phyloP scores from a whole-genome alignment of 2,113 vertebrate species.

The Hippopotamus amphibius region DNA sequence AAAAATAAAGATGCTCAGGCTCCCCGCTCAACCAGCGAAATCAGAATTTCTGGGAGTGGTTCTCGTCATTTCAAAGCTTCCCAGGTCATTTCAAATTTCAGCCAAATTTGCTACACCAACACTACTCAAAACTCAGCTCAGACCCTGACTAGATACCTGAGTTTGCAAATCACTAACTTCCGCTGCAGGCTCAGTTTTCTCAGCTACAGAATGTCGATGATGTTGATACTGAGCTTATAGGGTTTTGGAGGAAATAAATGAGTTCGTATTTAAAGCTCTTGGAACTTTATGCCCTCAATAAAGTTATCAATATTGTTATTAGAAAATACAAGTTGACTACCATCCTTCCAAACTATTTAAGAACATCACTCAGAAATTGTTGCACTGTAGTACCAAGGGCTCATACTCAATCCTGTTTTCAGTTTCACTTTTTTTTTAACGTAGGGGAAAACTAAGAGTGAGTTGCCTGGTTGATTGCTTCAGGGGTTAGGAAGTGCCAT shows the following conservation, averaged over 20 bases:
- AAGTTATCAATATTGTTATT: constrained; percentile 4
- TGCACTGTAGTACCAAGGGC: background rate
- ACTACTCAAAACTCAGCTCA: background rate
- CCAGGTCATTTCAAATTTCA: background rate
- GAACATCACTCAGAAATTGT: background rate
- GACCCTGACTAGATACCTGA: background rate
- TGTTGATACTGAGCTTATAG: background rate
- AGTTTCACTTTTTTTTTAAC: constrained; percentile 39
- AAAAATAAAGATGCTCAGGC: background rate
- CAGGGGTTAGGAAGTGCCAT: background rate
- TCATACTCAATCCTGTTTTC: background rate
- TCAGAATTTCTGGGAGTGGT: background rate
- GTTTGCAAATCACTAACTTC: background rate
- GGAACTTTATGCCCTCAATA: background rate
- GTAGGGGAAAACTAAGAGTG: background rate
- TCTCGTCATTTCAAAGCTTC: background rate
- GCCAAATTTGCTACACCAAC: background rate
- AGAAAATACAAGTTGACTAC: background rate
- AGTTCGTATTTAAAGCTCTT: background rate
- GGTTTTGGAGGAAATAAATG: background rate
- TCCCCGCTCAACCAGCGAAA: background rate
- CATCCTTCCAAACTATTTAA: background rate
- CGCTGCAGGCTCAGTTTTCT: background rate
- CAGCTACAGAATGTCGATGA: background rate
- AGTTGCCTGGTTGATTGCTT: constrained; percentile 64